A percentile compares a stretch with the other conserved stretches of the same genome.
Conservation (phyloP, 2,113 vertebrate species). For the Anser cygnoides region DNA sequence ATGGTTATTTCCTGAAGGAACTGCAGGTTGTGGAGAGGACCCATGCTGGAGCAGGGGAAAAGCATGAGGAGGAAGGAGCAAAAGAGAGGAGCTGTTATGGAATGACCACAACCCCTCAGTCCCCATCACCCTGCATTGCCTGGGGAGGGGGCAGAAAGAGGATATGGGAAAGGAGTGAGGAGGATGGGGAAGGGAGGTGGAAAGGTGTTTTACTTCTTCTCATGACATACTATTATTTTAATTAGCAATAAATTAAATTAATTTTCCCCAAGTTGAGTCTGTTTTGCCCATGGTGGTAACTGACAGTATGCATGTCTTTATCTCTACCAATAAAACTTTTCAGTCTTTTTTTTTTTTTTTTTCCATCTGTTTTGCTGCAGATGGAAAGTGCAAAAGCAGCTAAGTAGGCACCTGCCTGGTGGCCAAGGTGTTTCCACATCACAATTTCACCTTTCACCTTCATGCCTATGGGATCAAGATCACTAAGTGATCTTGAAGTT, state of each 20-base stretch:
- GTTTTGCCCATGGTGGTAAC: background rate
- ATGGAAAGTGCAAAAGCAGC: background rate
- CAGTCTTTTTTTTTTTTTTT: background rate
- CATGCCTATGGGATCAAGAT: background rate
- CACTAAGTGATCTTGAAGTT: background rate
- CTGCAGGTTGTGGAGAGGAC: background rate
- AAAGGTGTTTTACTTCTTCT: background rate
- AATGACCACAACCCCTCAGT: background rate
- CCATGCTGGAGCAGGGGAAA: background rate
- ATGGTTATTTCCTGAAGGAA: background rate
- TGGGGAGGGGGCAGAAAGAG: background rate
- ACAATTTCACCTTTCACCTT: background rate
- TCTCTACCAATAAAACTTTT: background rate
- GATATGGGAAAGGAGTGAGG: background rate
- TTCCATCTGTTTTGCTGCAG: background rate
- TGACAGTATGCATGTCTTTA: background rate
- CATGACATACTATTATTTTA: background rate
- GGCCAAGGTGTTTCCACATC: background rate
- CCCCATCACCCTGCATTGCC: rapidly evolving
- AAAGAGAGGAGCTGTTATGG: background rate
- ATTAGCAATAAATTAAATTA: background rate
- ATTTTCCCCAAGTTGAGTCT: background rate
- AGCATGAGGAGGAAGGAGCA: background rate
- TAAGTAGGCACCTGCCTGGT: background rate
- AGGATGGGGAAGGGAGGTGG: no score